phyloP scores from a whole-genome alignment of 1,140 invertebrate genomes.

The Meloidogyne hapla region DNA sequence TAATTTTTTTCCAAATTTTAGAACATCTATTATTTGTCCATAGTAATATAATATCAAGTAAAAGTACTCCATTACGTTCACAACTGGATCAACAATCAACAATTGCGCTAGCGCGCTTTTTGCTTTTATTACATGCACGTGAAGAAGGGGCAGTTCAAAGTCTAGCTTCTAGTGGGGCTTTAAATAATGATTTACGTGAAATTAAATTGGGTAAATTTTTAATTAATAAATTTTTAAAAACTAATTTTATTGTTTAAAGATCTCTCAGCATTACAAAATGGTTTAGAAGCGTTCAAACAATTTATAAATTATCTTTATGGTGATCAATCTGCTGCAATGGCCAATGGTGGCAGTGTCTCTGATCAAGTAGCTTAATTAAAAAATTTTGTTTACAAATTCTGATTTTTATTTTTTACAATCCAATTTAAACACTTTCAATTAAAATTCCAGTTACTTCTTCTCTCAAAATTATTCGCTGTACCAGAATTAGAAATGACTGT shows the following conservation, averaged over 20 bases:
- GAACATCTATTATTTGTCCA: conserved; percentile 45
- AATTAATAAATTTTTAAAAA: neutral
- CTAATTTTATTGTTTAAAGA: conserved; percentile 4
- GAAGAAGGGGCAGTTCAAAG: neutral
- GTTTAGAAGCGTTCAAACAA: conserved; percentile 42
- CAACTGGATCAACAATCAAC: conserved; percentile 26
- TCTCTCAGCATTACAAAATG: conserved; percentile 38
- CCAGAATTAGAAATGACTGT: conserved; percentile 35
- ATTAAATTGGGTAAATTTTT: conserved; percentile 13
- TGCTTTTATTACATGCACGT: neutral
- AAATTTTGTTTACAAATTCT: no score
- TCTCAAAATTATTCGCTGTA: conserved; percentile 44
- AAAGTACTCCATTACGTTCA: conserved; percentile 39
- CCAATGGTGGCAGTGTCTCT: neutral
- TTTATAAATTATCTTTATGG: conserved; percentile 48
- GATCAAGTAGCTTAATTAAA: neutral
- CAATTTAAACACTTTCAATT: neutral
- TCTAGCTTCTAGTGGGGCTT: neutral
- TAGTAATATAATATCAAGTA: conserved; percentile 41
- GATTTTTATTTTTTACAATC: neutral
- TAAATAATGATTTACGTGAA: conserved; percentile 17
- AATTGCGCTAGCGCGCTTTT: conserved; percentile 24
- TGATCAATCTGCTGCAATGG: conserved; percentile 30
- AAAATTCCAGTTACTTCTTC: conserved; percentile 41
- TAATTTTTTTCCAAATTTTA: conserved; percentile 29